Conservation (phyloP, 2,797 vertebrate species). For the Numenius phaeopus region DNA sequence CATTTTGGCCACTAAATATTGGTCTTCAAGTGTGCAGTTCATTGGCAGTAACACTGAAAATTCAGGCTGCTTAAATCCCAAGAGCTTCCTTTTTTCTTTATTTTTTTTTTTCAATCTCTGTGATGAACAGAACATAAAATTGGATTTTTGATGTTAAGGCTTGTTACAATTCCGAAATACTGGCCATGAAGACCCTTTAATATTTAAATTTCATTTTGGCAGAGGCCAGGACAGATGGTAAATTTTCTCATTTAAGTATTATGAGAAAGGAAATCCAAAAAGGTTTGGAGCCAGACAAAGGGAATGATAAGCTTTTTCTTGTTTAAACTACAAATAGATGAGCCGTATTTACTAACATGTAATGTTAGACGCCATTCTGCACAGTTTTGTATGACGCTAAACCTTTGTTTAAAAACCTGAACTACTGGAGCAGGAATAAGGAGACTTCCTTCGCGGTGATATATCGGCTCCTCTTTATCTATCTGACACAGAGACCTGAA, state of each 20-base stretch:
- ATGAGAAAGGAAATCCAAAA: neutral
- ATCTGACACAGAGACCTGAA: constrained; percentile 68
- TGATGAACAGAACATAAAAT: neutral
- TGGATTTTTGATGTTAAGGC: neutral
- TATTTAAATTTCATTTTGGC: neutral
- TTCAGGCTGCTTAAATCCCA: neutral
- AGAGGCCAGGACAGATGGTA: neutral
- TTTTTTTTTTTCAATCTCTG: neutral
- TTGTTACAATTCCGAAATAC: neutral
- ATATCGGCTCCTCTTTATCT: constrained; percentile 60
- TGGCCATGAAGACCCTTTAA: neutral
- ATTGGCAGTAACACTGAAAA: neutral
- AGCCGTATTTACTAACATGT: neutral
- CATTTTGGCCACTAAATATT: neutral
- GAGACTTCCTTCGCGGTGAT: constrained; percentile 23
- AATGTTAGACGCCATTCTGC: neutral
- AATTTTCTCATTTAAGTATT: neutral
- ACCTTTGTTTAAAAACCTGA: constrained; percentile 1
- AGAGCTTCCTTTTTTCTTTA: neutral
- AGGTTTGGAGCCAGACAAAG: neutral
- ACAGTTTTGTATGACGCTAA: neutral
- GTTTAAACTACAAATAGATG: neutral
- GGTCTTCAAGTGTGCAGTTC: neutral
- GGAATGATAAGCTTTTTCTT: neutral
- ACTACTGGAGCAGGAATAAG: constrained; percentile 8